Base-by-base conservation (phyloP, 92 coral and sea anemone species). In the Bergia puertoricense region DNA sequence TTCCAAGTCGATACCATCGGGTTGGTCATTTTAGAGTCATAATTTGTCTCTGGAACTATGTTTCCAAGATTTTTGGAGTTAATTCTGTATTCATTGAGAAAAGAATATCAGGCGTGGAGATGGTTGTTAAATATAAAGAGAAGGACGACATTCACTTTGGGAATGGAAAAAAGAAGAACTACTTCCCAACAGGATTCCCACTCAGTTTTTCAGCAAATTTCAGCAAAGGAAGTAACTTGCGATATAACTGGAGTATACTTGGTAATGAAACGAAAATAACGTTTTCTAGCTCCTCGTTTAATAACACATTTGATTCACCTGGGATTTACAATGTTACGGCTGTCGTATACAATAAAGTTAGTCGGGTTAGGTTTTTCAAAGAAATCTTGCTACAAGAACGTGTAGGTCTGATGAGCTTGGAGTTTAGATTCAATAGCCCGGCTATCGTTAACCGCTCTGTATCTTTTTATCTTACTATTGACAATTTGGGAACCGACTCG, bases 111-210 rank as follows among this genome's bases (percentile, higher is more conserved):
- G 67, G 78, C 7, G 90, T 88, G 9, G 46, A 72, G 4, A 79
- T 92, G 3, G 81, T 16, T 5, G 44, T 90, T 37, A 69, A 18
- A 18, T 94, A 90, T 62, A n/a, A 36, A 3, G 86, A 74, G 81
- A 79, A 41, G 22, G 74, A 84, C 0, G 39, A 13, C 4, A 76
- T 80, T 18, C 86, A 88, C 76, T 22, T 51, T 37, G 94, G 94
- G 13, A 79, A 92, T 85, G 96, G 94, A 36, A 73, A 41, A 13
- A 44, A 57, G 15, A 81, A 68, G 73, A 90, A 86, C 8, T 68
- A 83, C 69, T 92, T 92, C 76, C 93, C 94, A 62, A 50, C 62
- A 22, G 91, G 91, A 38, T 39, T 81, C n/a, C 94, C 91, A 0
- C 90, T 94, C 62, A 65, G 77, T 20, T 73, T 85, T 79, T 68